These are phyloP conservation scores for Parnassius smintheus DNA, from an alignment of 2,888 invertebrate genomes.

Conservation along the genomic window DNA sequence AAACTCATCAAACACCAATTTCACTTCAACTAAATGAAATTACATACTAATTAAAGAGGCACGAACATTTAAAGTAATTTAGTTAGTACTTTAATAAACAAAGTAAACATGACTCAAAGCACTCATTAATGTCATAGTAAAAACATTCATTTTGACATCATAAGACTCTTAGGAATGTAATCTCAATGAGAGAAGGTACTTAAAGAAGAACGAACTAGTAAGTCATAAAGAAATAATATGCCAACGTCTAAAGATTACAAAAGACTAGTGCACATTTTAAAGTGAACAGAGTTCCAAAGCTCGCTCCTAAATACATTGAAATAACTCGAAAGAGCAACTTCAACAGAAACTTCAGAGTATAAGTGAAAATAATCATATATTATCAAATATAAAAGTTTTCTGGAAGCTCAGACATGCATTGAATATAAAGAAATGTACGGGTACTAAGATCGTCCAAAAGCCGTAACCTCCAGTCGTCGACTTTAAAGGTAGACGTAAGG, in stretches of 20 bases:
- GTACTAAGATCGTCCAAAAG: conserved; percentile 22
- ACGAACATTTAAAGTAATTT: conserved; percentile 35
- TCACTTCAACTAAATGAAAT: too few relatives aligned
- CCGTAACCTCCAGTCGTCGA: conserved; percentile 29
- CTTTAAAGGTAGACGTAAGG: conserved; percentile 23
- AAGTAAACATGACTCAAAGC: conserved; percentile 42
- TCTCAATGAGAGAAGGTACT: conserved; percentile 41
- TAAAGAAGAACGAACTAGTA: conserved; percentile 34
- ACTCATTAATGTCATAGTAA: conserved; percentile 50
- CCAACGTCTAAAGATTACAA: conserved; percentile 30
- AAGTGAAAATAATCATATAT: conserved; percentile 34
- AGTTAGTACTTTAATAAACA: conserved; percentile 50
- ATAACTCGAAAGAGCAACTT: conserved; percentile 21
- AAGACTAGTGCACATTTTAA: conserved; percentile 25
- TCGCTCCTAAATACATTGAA: conserved; percentile 15
- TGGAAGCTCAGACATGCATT: conserved; percentile 27
- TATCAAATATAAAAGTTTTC: conserved; percentile 33
- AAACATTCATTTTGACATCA: conserved; percentile 52
- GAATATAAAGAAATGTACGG: conserved; percentile 28
- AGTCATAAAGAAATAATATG: conserved; percentile 32
- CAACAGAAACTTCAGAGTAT: conserved; percentile 22
- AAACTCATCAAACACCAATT: too few relatives aligned
- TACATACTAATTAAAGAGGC: conserved; percentile 30
- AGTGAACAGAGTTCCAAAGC: conserved; percentile 21
- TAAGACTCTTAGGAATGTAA: conserved; percentile 49